Evolutionary conservation across 2,113 vertebrate species (phyloP).

Genomic region (Psammodynastes pulverulentus): DNA sequence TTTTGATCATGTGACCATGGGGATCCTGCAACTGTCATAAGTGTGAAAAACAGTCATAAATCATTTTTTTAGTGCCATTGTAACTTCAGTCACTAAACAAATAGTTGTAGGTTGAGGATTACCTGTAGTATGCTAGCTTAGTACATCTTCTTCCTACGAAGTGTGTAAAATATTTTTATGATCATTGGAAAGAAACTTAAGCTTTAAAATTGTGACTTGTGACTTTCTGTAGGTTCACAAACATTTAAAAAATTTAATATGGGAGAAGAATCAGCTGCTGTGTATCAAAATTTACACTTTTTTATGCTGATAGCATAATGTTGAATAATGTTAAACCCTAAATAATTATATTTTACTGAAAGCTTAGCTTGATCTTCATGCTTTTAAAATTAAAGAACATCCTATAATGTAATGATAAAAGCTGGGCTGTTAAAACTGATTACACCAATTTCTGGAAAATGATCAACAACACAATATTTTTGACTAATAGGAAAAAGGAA

Average conservation of each 20-base stretch:
- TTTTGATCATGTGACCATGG: not conserved
- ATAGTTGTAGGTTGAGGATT: not conserved
- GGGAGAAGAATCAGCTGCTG: not conserved
- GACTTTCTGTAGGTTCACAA: not conserved
- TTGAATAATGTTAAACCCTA: not conserved
- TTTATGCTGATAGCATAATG: no score
- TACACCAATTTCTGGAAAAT: not conserved
- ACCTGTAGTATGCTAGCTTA: not conserved
- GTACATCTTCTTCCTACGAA: not conserved
- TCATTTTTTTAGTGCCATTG: not conserved
- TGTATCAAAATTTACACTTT: not conserved
- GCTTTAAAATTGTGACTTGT: not conserved
- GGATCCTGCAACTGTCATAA: not conserved
- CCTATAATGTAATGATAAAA: not conserved
- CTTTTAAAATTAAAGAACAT: not conserved
- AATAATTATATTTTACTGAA: not conserved
- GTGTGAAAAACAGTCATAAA: not conserved
- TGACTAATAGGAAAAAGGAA: not conserved
- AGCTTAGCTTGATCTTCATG: not conserved
- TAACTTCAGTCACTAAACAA: not conserved
- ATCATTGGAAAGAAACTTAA: not conserved
- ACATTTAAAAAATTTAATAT: not conserved
- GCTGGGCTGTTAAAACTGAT: not conserved
- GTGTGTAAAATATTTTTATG: not conserved
- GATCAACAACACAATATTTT: not conserved